phyloP scores from a whole-genome alignment of 2,797 vertebrate genomes.

The Gastrophryne carolinensis region DNA sequence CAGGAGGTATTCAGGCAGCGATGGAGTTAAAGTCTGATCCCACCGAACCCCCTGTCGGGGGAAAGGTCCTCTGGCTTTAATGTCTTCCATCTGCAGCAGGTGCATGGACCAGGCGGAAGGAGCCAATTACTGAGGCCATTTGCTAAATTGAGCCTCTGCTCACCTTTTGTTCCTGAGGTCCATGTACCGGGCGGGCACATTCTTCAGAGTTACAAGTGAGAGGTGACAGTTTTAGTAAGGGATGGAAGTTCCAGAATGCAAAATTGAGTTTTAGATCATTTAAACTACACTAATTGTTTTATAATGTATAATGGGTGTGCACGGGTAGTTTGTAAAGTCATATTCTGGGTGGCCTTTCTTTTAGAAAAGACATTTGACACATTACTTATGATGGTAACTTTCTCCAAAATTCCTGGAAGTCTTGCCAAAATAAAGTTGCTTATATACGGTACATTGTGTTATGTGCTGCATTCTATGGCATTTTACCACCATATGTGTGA shows the following conservation, averaged over 20 bases:
- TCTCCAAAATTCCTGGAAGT: no score
- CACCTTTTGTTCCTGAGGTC: conserved; percentile 39
- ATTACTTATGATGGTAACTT: no score
- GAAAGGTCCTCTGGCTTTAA: conserved; percentile 7
- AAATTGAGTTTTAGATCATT: neutral
- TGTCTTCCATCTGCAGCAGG: conserved; percentile 39
- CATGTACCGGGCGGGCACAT: neutral
- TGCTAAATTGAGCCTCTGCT: conserved; percentile 45
- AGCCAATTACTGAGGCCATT: conserved; percentile 17
- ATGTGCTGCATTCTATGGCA: no score
- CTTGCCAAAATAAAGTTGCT: no score
- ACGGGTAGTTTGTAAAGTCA: no score
- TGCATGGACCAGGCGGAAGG: neutral
- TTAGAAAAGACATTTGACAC: no score
- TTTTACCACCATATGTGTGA: no score
- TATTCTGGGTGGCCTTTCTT: no score
- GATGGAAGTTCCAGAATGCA: neutral
- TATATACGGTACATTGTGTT: no score
- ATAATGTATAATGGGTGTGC: no score
- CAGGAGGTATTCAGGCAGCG: neutral
- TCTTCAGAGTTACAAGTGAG: conserved; percentile 10
- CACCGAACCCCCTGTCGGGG: neutral
- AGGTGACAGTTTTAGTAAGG: neutral
- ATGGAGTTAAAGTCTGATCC: conserved; percentile 6
- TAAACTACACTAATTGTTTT: neutral